A percentile compares a stretch with the other conserved stretches of the same genome.
Conservation (phyloP, 2,797 vertebrate species). For the Microctenopoma steveboyesi region DNA sequence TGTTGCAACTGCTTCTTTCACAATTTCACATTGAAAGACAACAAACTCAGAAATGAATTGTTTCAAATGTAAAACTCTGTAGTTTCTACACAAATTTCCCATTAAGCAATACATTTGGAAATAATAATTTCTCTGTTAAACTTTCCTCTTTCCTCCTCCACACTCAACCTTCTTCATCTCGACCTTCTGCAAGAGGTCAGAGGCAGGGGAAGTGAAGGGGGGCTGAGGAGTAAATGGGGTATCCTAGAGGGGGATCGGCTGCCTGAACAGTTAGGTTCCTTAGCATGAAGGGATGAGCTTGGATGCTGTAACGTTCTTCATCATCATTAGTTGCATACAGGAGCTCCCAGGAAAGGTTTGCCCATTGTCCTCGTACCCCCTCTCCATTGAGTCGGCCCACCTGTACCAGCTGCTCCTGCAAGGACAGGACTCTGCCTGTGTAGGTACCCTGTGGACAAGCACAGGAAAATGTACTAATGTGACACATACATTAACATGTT, state of each 20-base stretch:
- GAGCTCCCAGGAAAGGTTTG: slow-evolving; percentile 98
- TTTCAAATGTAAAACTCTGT: slow-evolving; percentile 30
- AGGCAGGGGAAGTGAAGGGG: slow-evolving; percentile 90
- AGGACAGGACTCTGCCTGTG: slow-evolving; percentile 91
- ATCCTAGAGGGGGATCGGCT: slow-evolving; percentile 94
- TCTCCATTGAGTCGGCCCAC: slow-evolving; percentile 92
- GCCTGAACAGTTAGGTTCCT: slow-evolving; percentile 96
- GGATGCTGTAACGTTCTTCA: slow-evolving; percentile 97
- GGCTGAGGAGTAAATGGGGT: slow-evolving; percentile 94
- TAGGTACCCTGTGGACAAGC: slow-evolving; percentile 89
- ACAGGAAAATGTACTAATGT: slow-evolving; percentile 2
- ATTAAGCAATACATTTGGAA: slow-evolving; percentile 13
- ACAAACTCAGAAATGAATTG: slow-evolving; percentile 10
- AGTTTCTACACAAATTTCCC: slow-evolving; percentile 9
- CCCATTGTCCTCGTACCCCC: slow-evolving; percentile 95
- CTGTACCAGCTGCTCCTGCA: slow-evolving; percentile 92
- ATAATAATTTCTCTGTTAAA: slow-evolving; percentile 5
- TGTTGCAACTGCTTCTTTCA: slow-evolving; percentile 30
- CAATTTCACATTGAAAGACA: slow-evolving; percentile 24
- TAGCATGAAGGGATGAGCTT: slow-evolving; percentile 93
- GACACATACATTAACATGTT: not conserved
- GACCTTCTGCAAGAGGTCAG: slow-evolving; percentile 64
- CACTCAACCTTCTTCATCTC: too few relatives aligned
- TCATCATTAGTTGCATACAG: slow-evolving; percentile 97
- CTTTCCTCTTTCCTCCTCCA: not conserved